phyloP scores from a whole-genome alignment of 2,113 vertebrate species.

The Heptranchias perlo region DNA sequence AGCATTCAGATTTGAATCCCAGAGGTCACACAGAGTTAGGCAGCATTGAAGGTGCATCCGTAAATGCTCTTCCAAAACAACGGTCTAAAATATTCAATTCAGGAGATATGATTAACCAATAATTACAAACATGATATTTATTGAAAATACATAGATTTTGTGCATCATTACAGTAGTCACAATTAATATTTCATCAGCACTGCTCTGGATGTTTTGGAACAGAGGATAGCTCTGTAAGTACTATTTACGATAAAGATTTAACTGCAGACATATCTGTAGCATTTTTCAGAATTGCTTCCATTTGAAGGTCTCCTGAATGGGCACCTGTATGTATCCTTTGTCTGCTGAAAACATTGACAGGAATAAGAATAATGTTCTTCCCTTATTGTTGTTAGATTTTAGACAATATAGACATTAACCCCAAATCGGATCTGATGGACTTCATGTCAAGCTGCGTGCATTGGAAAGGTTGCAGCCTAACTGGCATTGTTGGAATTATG shows the following conservation, averaged over 20 bases:
- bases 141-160: not conserved
- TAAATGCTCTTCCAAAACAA: constrained; percentile 76
- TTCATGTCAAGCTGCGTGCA: not conserved
- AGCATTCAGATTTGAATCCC: constrained; percentile 70
- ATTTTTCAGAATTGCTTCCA: not conserved
- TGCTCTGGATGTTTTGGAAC: not conserved
- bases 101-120: not conserved
- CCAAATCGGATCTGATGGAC: not conserved
- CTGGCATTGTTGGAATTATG: not conserved
- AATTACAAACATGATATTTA: not conserved
- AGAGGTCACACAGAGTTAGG: constrained; percentile 73
- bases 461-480: not conserved
- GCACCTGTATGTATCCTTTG: not conserved
- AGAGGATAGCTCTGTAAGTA: not conserved
- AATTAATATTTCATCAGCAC: not conserved
- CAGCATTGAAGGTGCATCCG: constrained; percentile 89
- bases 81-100: constrained; percentile 44
- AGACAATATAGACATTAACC: not conserved
- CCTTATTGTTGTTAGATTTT: not conserved
- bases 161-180: not conserved
- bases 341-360: not conserved
- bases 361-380: not conserved
- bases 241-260: too few species aligned
- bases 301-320: not conserved
- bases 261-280: too few species aligned